Base-by-base conservation (phyloP, 2,113 vertebrate genomes). In the Etheostoma spectabile region DNA sequence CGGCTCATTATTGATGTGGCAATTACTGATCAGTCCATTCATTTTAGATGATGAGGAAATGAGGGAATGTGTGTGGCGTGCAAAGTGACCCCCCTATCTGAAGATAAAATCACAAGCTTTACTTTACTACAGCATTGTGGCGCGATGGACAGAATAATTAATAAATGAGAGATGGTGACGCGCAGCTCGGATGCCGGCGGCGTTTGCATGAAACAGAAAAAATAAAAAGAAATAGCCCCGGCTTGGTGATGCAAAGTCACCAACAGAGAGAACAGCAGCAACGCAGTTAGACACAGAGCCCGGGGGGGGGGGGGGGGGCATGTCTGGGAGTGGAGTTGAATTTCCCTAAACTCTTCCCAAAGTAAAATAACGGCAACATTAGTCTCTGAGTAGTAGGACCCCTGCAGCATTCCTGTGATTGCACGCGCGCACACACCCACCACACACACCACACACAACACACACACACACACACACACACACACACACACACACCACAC, bases 21-120 rank as follows among this genome's bases (percentile, higher is more conserved):
- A 84, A 91, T 88, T 88, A 89, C 82, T 79, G 80, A 89, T 88
- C 73, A 68, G 74, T 66, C 76, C 81, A 89, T 92, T 83, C 19
- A 92, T 84, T 82, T 74, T 69, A 73, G 68, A 94, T 90, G 90
- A 91, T 74, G 74, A 80, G 77, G 60, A 86, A 86, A 90, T 84
- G 42, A 52, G 16, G 13, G 63, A 56, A 60, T 46, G 66, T 56
- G 77, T 12, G 71, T 38, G 38, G n/a, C n/a, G n/a, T 56, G 48
- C 62, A 77, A 69, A 78, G 70, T 74, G 74, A 86, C 61, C 77
- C 77, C 30, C 53, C 30, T 51, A 69, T 84, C 68, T 77, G 63
- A 71, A 64, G 35, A 74, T 42, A 63, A 79, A 78, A 82, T 69
- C 67, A 35, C 14, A 27, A n/a, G 75, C 61, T 74, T 67, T 56